phyloP scores from a whole-genome alignment of 1,140 invertebrate genomes.

The Calycopis cecrops region DNA sequence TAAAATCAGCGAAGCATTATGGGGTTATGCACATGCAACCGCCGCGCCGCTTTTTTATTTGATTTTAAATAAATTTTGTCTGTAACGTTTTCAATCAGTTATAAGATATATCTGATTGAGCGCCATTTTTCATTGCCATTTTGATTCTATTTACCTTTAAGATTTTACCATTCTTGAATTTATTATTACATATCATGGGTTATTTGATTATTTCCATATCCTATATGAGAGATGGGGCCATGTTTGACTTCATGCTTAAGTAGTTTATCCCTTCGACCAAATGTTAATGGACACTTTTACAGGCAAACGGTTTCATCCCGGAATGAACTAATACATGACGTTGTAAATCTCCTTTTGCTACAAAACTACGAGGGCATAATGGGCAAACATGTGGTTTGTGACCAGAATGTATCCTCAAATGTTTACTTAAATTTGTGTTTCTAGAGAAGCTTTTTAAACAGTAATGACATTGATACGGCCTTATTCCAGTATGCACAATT shows the following conservation, averaged over 20 bases:
- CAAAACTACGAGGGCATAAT: constrained; percentile 83
- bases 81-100: too few species aligned
- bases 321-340: constrained; percentile 83
- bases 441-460: constrained; percentile 82
- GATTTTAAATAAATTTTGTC: too few species aligned
- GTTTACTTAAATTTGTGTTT: constrained; percentile 90
- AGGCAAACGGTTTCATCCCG: constrained; percentile 82
- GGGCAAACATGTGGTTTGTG: constrained; percentile 83
- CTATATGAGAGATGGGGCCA: constrained; percentile 40
- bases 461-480: constrained; percentile 80
- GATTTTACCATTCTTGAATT: too few species aligned
- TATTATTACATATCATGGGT: constrained; percentile 75
- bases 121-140: too few species aligned
- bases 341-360: constrained; percentile 81
- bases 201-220: constrained; percentile 45
- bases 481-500: constrained; percentile 83
- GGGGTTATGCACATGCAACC: too few species aligned
- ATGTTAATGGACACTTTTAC: constrained; percentile 81
- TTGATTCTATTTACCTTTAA: too few species aligned
- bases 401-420: constrained; percentile 84
- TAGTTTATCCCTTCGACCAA: constrained; percentile 79
- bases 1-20: too few species aligned
- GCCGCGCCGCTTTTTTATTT: too few species aligned
- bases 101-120: too few species aligned
- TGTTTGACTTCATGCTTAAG: constrained; percentile 77